Conservation (phyloP, 35 echinoderm and acorn worm species). For the Heliocidaris tuberculata region DNA sequence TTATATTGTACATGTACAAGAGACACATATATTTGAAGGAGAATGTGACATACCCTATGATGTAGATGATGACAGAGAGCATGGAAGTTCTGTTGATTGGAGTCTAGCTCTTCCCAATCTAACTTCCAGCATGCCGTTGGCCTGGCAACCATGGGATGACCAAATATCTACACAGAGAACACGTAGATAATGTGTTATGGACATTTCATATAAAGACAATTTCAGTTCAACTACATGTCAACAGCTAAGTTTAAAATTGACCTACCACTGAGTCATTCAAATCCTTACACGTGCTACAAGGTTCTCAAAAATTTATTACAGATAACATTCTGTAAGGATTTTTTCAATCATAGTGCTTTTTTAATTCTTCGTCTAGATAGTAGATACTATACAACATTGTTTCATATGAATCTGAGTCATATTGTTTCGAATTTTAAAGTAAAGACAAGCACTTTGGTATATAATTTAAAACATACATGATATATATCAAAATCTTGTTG, state of each 20-base stretch:
- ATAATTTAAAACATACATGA: no score
- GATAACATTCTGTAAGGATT: no score
- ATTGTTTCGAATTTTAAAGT: no score
- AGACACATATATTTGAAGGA: no score
- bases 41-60: conserved; percentile 60
- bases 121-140: conserved; percentile 94
- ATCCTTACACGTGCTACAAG: background rate
- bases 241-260: background rate
- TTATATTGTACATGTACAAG: no score
- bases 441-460: no score
- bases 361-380: no score
- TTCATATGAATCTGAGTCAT: no score
- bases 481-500: no score
- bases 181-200: background rate
- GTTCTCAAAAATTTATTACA: no score
- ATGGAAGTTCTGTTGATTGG: conserved; percentile 85
- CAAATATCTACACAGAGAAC: conserved; percentile 70
- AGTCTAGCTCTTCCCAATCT: conserved; percentile 92
- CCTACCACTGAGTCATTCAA: background rate
- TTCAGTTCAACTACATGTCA: background rate
- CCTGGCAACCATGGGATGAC: conserved; percentile 64
- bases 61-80: conserved; percentile 84
- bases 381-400: no score
- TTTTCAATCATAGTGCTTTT: no score
- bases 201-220: background rate